A percentile compares a stretch with the other conserved stretches of the same genome.
These are phyloP conservation scores for Morone chrysops DNA, from an alignment of 2,113 vertebrate species.

Conservation along the genomic window DNA sequence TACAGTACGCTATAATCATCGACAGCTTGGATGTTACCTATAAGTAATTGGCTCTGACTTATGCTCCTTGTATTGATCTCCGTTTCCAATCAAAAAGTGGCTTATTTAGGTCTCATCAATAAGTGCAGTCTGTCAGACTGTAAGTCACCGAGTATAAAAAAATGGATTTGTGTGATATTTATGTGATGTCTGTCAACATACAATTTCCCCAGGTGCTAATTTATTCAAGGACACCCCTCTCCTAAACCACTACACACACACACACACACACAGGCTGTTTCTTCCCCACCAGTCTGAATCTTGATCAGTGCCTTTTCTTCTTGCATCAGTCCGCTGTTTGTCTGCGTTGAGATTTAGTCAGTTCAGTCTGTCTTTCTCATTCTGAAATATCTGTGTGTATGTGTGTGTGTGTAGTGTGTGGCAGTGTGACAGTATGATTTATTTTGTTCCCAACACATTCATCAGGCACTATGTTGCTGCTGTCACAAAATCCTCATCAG, in stretches of 20 bases:
- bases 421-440: not conserved
- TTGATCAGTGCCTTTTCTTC: not conserved
- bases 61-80: constrained; percentile 4
- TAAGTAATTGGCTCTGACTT: constrained; percentile 15
- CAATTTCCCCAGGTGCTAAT: constrained; percentile 7
- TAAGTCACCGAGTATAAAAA: not conserved
- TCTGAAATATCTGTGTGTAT: not conserved
- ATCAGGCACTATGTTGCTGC: not conserved
- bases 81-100: constrained; percentile 4
- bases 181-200: constrained; percentile 18
- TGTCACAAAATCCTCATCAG: not conserved
- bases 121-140: constrained; percentile 3
- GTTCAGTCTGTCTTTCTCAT: not conserved
- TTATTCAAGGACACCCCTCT: not conserved
- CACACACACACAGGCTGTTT: not conserved
- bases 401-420: not conserved
- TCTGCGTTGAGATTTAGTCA: not conserved
- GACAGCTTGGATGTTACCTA: not conserved
- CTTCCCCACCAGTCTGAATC: not conserved
- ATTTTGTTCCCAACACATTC: not conserved
- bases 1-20: not conserved
- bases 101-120: constrained; percentile 8
- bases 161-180: not conserved
- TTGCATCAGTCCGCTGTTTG: not conserved
- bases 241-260: not conserved